Conservation (phyloP, 1,140 invertebrate genomes). For the Varroa destructor region DNA sequence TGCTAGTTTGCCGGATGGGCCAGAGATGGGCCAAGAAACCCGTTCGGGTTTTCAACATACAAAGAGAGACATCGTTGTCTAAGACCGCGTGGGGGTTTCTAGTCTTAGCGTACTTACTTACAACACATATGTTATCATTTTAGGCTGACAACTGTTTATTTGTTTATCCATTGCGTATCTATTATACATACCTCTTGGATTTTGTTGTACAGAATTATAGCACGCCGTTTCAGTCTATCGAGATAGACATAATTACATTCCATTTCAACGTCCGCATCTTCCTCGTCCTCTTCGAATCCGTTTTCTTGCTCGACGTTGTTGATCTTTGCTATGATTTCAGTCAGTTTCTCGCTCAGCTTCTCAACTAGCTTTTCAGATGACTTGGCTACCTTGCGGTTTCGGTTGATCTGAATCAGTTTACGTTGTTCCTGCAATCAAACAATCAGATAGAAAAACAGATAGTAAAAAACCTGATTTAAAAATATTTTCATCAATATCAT, state of each 20-base stretch:
- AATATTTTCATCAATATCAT: neutral
- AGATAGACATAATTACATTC: slow-evolving; percentile 8
- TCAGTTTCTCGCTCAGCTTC: neutral
- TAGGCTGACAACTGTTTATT: too few relatives aligned
- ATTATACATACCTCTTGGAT: neutral
- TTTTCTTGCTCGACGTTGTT: neutral
- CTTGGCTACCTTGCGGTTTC: neutral
- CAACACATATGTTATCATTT: too few relatives aligned
- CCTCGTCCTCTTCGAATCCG: slow-evolving; percentile 11
- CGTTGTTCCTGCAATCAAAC: neutral
- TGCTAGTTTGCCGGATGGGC: too few relatives aligned
- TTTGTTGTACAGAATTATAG: neutral
- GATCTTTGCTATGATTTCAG: neutral
- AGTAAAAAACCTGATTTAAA: neutral
- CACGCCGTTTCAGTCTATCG: slow-evolving; percentile 1
- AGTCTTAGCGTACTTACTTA: too few relatives aligned
- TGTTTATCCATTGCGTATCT: too few relatives aligned
- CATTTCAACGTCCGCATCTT: neutral
- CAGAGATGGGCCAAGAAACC: too few relatives aligned
- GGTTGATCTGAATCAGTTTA: neutral
- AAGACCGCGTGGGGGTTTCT: too few relatives aligned
- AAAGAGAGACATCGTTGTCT: too few relatives aligned
- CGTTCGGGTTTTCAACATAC: too few relatives aligned
- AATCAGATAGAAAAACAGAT: neutral
- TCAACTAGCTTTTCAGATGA: slow-evolving; percentile 6